Percentiles rank a stretch among this genome's conserved stretches.
These are phyloP conservation scores for Caenorhabditis latens DNA, from an alignment of 1,140 invertebrate genomes.

Conservation along the genomic window DNA sequence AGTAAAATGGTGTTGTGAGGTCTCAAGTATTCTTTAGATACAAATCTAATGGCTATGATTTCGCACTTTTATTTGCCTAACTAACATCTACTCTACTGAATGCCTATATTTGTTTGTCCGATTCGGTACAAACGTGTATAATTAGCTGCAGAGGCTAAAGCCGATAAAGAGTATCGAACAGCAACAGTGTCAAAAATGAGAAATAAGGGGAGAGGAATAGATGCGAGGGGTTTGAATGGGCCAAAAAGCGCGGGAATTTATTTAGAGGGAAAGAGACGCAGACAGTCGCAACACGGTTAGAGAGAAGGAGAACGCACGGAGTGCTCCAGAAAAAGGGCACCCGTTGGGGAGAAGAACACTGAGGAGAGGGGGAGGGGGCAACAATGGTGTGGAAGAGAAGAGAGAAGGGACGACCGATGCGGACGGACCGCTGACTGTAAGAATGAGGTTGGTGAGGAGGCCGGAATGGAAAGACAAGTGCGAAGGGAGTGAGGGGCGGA, in stretches of 20 bases:
- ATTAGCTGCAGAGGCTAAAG: background rate
- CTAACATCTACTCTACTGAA: background rate
- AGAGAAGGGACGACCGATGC: too few relatives aligned
- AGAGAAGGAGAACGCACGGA: background rate
- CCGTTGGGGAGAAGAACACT: background rate
- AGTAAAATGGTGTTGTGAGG: background rate
- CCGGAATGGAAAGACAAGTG: slow-evolving; percentile 1
- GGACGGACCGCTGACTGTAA: slow-evolving; percentile 29
- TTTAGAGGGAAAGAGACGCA: background rate
- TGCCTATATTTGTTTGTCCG: background rate
- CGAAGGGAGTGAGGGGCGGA: slow-evolving; percentile 10
- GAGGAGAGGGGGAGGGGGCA: background rate
- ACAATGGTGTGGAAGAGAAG: background rate
- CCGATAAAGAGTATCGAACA: background rate
- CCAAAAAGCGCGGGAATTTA: slow-evolving; percentile 12
- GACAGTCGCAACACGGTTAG: background rate
- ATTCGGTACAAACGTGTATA: background rate
- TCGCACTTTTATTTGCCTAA: slow-evolving; percentile 39
- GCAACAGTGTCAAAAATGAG: slow-evolving; percentile 8
- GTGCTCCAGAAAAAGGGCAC: slow-evolving; percentile 1
- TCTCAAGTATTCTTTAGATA: slow-evolving; percentile 22
- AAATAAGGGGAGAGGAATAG: background rate
- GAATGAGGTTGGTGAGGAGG: background rate
- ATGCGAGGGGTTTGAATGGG: slow-evolving; percentile 2
- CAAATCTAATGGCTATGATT: slow-evolving; percentile 18